Evolutionary conservation across 2,797 vertebrate species (phyloP), one percentile per base, ranked within the genome.

Genomic region (Rachycentron canadum): DNA sequence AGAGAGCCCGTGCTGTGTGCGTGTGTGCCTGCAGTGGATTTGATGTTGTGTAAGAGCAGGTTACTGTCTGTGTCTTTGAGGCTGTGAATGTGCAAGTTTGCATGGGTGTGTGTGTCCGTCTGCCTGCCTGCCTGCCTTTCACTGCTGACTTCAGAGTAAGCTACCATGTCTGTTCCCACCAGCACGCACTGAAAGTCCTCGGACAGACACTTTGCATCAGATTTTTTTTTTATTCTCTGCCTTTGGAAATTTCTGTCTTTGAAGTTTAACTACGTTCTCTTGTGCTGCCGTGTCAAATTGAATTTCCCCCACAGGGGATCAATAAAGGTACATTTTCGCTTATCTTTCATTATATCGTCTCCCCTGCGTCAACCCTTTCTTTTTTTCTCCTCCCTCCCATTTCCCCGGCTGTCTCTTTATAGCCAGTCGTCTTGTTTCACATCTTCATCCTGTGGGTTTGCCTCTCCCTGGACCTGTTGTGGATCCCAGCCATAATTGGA

Each of bases 211-310:
- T 74, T 65, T 36, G 34, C 75, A 67, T 82, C 80, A 66, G 55
- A 77, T 72, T 76, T 78, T 72, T 76, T 78, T 85, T 86, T 84
- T 52, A 36, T 63, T 65, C 67, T 47, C 60, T 71, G 52, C 53
- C 70, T 89, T 50, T 50, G 9, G 43, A 45, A 45, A 19, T 45
- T 45, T 45, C 19, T 19, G 7, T 45, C 19, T 45, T 49, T 49
- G 21, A 49, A n/a, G 21, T n/a, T n/a, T 49, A 49, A 49, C 45
- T 49, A 11, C 45, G 10, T n/a, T 49, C 45, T 21, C 45, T n/a
- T n/a, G 45, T 49, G 45, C 45, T 19, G 45, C 45, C n/a, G 45
- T 49, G 43, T 45, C 43, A 45, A 45, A 45, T 45, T 45, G 43
- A 45, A 45, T 45, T 21, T 21, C 13, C 43, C 45, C 45, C 9